Percentiles rank a stretch among this genome's conserved stretches.
phyloP scores from a whole-genome alignment of 2,113 vertebrate genomes.

The Hypanus sabinus region DNA sequence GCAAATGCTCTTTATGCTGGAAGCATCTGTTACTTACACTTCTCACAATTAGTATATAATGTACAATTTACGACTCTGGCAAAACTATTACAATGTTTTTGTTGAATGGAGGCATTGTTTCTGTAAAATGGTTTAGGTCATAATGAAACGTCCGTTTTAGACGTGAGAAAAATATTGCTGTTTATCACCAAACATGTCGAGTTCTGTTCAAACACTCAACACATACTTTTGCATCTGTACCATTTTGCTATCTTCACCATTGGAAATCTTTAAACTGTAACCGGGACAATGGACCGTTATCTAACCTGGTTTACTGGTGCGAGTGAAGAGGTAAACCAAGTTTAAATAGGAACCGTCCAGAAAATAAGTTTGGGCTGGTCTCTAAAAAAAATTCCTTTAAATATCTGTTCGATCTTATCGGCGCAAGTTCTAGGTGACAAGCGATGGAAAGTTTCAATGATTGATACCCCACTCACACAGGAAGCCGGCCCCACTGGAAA shows the following conservation, averaged over 20 bases:
- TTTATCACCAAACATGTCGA: not conserved
- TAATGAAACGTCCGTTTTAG: slow-evolving; percentile 11
- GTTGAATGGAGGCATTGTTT: slow-evolving; percentile 1
- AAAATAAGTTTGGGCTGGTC: not conserved
- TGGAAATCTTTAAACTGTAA: not conserved
- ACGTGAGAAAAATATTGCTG: slow-evolving; percentile 27
- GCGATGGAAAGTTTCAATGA: slow-evolving; percentile 28
- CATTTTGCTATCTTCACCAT: not conserved
- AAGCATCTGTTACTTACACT: not conserved
- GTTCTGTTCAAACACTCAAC: slow-evolving; percentile 11
- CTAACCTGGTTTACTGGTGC: not conserved
- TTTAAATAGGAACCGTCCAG: not conserved
- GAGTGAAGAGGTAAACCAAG: slow-evolving; percentile 14
- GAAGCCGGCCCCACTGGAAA: not conserved
- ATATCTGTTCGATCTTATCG: slow-evolving; percentile 30
- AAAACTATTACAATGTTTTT: not conserved
- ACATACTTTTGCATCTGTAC: not conserved
- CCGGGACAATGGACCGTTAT: not conserved
- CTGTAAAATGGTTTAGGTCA: slow-evolving; percentile 1
- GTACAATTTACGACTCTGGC: not conserved
- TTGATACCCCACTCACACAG: not conserved
- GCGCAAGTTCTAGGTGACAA: not conserved
- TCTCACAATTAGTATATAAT: not conserved
- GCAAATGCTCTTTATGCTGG: not conserved
- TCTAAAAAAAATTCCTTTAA: slow-evolving; percentile 4